These are phyloP conservation scores for Epiblema foenella DNA, from an alignment of 2,888 invertebrate species.

Conservation along the genomic window DNA sequence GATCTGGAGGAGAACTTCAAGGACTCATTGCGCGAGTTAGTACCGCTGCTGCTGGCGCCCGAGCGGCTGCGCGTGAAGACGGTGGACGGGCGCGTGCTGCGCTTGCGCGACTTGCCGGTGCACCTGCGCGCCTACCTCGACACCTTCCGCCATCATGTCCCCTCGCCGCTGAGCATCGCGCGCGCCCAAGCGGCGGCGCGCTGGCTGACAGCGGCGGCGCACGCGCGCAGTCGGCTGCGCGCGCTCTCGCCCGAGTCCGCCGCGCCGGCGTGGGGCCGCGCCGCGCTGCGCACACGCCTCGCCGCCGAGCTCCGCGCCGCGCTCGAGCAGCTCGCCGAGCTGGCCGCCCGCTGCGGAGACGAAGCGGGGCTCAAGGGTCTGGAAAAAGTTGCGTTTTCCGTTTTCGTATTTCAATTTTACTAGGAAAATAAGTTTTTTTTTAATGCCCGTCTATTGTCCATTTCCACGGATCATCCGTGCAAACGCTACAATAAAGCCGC, in stretches of 20 bases:
- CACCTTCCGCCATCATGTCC: slow-evolving; percentile 96
- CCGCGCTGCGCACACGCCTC: slow-evolving; percentile 9
- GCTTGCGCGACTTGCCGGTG: slow-evolving; percentile 93
- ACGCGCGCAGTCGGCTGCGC: slow-evolving; percentile 17
- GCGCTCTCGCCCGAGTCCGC: neutral
- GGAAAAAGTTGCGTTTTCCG: neutral
- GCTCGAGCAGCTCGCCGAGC: neutral
- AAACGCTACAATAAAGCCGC: neutral
- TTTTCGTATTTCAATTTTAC: no score
- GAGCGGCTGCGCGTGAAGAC: slow-evolving; percentile 94
- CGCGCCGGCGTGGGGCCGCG: slow-evolving; percentile 15
- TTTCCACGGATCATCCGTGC: no score
- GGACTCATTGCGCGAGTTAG: slow-evolving; percentile 89
- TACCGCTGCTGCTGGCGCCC: slow-evolving; percentile 92
- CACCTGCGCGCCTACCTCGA: slow-evolving; percentile 97
- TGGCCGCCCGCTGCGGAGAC: slow-evolving; percentile 4
- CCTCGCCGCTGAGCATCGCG: slow-evolving; percentile 90
- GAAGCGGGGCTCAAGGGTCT: neutral
- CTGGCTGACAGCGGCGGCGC: slow-evolving; percentile 23
- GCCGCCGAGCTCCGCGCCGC: neutral
- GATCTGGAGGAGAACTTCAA: slow-evolving; percentile 96
- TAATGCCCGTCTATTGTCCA: no score
- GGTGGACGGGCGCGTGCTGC: slow-evolving; percentile 95
- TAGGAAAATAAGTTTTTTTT: no score
- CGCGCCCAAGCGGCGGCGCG: slow-evolving; percentile 15